Percentiles rank a stretch among this genome's conserved stretches.
Conservation (phyloP, 2,113 vertebrate genomes). For the Prunella fulvescens region DNA sequence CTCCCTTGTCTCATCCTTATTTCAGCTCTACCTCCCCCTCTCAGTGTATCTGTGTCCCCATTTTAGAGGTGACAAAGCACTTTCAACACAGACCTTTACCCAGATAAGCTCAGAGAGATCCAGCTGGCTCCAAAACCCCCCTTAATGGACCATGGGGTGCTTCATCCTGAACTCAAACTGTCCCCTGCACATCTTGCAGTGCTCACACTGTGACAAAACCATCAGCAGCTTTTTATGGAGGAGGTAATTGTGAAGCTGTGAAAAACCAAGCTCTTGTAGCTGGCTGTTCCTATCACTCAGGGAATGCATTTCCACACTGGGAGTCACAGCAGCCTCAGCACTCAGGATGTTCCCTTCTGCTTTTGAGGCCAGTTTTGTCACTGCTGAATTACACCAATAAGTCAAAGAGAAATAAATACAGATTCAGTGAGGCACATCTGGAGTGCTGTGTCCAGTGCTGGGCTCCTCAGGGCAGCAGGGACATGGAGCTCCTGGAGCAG, state of each 20-base stretch:
- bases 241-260: neutral
- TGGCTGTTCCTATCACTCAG: neutral
- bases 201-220: neutral
- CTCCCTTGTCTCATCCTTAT: neutral
- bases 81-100: fast-evolving
- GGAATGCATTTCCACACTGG: neutral
- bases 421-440: neutral
- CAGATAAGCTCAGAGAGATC: neutral
- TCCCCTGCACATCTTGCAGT: neutral
- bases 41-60: fast-evolving
- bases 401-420: neutral
- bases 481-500: neutral
- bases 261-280: neutral
- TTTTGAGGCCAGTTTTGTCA: neutral
- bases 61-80: neutral
- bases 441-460: neutral
- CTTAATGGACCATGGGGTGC: fast-evolving
- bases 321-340: neutral
- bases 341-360: neutral
- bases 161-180: neutral
- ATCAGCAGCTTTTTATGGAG: neutral
- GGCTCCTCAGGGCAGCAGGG: neutral
- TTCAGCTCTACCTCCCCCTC: neutral
- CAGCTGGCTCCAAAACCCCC: neutral
- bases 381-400: neutral